Percentiles rank a stretch among this genome's conserved stretches.
phyloP scores from a whole-genome alignment of 2,888 invertebrate genomes.

The Psylliodes chrysocephalus region DNA sequence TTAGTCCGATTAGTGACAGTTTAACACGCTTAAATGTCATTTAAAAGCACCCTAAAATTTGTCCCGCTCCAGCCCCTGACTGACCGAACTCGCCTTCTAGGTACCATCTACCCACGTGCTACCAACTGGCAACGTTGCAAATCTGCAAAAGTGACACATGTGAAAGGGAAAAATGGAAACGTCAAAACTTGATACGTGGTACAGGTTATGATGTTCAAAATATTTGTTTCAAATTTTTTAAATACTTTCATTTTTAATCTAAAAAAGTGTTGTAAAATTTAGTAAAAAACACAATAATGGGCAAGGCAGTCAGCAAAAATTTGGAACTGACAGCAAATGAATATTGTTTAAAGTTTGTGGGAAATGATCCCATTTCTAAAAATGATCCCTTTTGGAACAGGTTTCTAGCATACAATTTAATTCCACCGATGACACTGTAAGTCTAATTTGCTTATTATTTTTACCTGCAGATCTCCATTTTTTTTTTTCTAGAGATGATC shows the following conservation, averaged over 20 bases:
- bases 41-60: too few relatives aligned
- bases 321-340: constrained; percentile 85
- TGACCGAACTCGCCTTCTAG: too few relatives aligned
- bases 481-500: constrained; percentile 75
- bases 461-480: not conserved
- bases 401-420: constrained; percentile 89
- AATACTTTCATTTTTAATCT: not conserved
- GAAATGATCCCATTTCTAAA: constrained; percentile 80
- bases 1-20: too few relatives aligned
- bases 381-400: constrained; percentile 96
- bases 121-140: too few relatives aligned
- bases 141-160: too few relatives aligned
- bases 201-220: constrained; percentile 26
- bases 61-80: too few relatives aligned
- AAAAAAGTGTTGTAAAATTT: constrained; percentile 13
- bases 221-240: constrained; percentile 17
- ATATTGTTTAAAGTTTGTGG: constrained; percentile 81
- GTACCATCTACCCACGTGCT: too few relatives aligned
- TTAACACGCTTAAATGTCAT: too few relatives aligned
- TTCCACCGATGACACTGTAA: constrained; percentile 81
- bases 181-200: constrained; percentile 31
- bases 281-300: constrained; percentile 70
- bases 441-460: constrained; percentile 47
- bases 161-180: not conserved
- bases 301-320: constrained; percentile 82